Evolutionary conservation across 2,888 invertebrate species (phyloP), one percentile per base, ranked within the genome.

Genomic region (Harpalus rufipes): DNA sequence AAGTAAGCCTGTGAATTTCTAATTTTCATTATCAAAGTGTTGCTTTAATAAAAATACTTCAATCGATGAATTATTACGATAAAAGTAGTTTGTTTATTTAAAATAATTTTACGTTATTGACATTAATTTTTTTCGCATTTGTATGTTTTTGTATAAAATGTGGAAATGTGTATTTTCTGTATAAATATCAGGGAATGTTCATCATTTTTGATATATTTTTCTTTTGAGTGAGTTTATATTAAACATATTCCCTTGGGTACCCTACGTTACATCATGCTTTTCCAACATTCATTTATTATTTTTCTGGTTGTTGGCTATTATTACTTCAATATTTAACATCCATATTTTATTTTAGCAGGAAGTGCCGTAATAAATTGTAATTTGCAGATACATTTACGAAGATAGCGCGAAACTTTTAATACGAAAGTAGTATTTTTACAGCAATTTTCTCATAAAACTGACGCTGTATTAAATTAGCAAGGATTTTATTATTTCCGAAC

Each of bases 401-500:
- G 63, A 21, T 21, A 8, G 65, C 25, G 25, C 25, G 68, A 32
- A 68, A 68, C 32, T 68, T 68, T 68, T 68, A 68, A 68, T 68
- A 68, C 41, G 21, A 63, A 63, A 61, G 59, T 61, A 61, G 59
- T 61, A 18, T 21, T 68, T 25, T 21, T 41, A 39, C 39, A 68
- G 68, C 68, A 63, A 63, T 63, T 63, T 68, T 39, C 68, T 68
- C 68, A 39, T 68, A 68, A 68, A 68, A 39, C 68, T 32, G 39
- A 14, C 39, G 32, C 7, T 32, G 25, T 32, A 68, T 68, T 68
- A 68, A 68, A 68, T 68, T 68, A 68, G 39, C 25, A 7, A 25
- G 68, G 10, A 68, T 68, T 68, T 68, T 68, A 68, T 68, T 68
- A 68, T 68, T 68, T 68, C 68, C 68, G 68, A 68, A 68, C 68